Conservation (phyloP, 2,113 vertebrate genomes). For the Nibea coibor region DNA sequence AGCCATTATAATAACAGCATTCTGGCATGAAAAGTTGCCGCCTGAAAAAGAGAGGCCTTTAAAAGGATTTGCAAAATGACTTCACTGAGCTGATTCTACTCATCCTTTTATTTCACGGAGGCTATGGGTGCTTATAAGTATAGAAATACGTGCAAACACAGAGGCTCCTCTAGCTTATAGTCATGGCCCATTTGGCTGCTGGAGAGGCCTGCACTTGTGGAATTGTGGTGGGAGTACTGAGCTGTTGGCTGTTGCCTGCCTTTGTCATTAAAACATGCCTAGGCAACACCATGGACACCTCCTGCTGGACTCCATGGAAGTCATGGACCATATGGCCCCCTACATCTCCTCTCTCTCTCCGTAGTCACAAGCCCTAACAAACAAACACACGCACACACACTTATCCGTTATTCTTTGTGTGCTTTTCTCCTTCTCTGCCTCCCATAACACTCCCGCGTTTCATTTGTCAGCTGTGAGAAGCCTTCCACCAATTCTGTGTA, state of each 20-base stretch:
- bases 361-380: slow-evolving; percentile 12
- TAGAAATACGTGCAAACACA: slow-evolving; percentile 7
- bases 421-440: neutral
- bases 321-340: slow-evolving; percentile 54
- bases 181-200: slow-evolving; percentile 61
- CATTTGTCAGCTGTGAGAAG: slow-evolving; percentile 9
- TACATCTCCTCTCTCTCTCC: slow-evolving; percentile 22
- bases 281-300: slow-evolving; percentile 58
- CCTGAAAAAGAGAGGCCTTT: slow-evolving; percentile 3
- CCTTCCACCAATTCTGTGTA: slow-evolving; percentile 9
- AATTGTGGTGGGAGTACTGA: slow-evolving; percentile 52
- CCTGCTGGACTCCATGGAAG: slow-evolving; percentile 56
- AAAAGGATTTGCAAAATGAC: slow-evolving; percentile 27
- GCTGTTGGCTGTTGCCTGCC: slow-evolving; percentile 48
- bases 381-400: neutral
- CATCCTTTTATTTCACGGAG: neutral
- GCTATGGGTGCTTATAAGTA: slow-evolving; percentile 1
- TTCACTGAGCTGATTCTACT: slow-evolving; percentile 11
- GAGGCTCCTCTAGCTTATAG: slow-evolving; percentile 24
- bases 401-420: slow-evolving; percentile 21
- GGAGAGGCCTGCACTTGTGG: slow-evolving; percentile 51
- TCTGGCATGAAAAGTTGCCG: neutral
- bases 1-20: slow-evolving; percentile 27
- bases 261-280: slow-evolving; percentile 73
- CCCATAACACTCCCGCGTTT: neutral